These are phyloP conservation scores for Bicyclus anynana DNA, from an alignment of 1,140 invertebrate genomes.

Conservation along the genomic window DNA sequence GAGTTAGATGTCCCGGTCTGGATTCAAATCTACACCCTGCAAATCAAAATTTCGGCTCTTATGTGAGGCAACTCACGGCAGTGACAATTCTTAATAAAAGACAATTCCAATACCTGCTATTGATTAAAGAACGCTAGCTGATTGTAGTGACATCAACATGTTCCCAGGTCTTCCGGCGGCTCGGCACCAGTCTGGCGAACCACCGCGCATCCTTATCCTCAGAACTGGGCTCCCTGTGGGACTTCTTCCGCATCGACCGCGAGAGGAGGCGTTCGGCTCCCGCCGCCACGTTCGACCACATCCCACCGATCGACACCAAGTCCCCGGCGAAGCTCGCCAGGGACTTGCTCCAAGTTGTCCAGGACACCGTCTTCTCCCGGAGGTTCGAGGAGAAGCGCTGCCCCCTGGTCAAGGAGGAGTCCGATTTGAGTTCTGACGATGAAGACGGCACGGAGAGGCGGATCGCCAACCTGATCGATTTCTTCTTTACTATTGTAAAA, in stretches of 20 bases:
- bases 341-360: constrained; percentile 70
- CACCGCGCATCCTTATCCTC: constrained; percentile 67
- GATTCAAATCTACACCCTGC: too few relatives aligned
- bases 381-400: constrained; percentile 60
- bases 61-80: too few relatives aligned
- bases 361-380: constrained; percentile 63
- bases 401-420: constrained; percentile 64
- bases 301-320: constrained; percentile 42
- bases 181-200: constrained; percentile 59
- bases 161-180: constrained; percentile 59
- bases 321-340: constrained; percentile 63
- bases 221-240: constrained; percentile 73
- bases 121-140: too few relatives aligned
- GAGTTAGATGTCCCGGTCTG: too few relatives aligned
- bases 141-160: too few relatives aligned
- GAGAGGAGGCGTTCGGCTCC: constrained; percentile 50
- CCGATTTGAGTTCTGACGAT: constrained; percentile 58
- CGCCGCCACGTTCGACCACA: constrained; percentile 41
- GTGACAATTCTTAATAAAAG: too few relatives aligned
- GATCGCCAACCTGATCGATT: constrained; percentile 71
- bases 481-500: constrained; percentile 72
- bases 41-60: too few relatives aligned
- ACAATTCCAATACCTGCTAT: too few relatives aligned
- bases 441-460: constrained; percentile 62
- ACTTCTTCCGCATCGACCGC: constrained; percentile 64